Evolutionary conservation across 2,797 vertebrate genomes (phyloP), one percentile per base, ranked within the genome.

Genomic region (Hydrolagus colliei): DNA sequence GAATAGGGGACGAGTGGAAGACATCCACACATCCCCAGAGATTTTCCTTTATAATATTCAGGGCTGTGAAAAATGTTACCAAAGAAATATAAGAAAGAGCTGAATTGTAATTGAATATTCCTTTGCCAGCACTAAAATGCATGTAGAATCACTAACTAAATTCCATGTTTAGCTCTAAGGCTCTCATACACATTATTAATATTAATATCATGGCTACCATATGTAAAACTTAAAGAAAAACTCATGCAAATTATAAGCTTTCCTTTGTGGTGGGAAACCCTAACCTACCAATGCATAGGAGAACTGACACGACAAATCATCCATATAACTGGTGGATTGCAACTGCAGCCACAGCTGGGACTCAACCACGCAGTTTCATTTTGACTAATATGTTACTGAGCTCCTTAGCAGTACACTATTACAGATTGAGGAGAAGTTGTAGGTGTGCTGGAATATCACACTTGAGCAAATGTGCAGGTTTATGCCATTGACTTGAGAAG

Each of bases 251-350:
- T 2, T 80, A n/a, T 80, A 80, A 65, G 62, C n/a, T 80, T 80
- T 80, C n/a, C 62, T 14, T 80, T 9, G 6, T 32, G 77, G 18
- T 65, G 63, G 61, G 22, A 80, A 63, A 65, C 22, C 22, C 65
- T n/a, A 27, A 80, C 13, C 62, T 12, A 80, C 61, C n/a, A 65
- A 27, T 14, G n/a, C n/a, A 62, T 65, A 80, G 63, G 62, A 18
- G 61, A 65, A 80, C 6, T 80, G 62, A 80, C 59, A 14, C 32
- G 63, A 65, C 62, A 80, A 80, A 65, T 80, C 77, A 65, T 65
- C 62, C 22, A 4, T 65, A 22, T 80, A n/a, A 62, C 35, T 80
- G 62, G 22, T 32, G 62, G 32, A 27, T 80, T 80, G 13, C 11
- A 79, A 80, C 61, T 20, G 22, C n/a, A 8, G 61, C 22, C 32